These are phyloP conservation scores for Catostylus mosaicus DNA, from an alignment of 30 jellyfish, hydroid and myxozoan genomes.

Conservation along the genomic window DNA sequence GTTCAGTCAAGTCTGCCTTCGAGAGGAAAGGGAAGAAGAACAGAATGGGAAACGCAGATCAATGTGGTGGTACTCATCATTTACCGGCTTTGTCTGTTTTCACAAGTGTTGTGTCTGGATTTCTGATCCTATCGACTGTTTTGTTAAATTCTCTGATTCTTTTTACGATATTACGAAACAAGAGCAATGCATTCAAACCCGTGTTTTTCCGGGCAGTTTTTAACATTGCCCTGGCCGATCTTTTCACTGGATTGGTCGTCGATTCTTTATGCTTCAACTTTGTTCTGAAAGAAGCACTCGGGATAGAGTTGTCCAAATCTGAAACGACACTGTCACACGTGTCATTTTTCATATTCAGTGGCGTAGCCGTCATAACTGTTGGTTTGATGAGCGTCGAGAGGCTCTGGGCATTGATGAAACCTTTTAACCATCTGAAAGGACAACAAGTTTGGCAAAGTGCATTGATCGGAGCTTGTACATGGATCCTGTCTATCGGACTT, in stretches of 20 bases:
- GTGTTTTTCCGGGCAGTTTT: conserved; percentile 69
- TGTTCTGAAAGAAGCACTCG: conserved; percentile 79
- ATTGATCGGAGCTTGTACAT: conserved; percentile 26
- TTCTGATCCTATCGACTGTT: conserved; percentile 51
- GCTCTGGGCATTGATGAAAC: conserved; percentile 69
- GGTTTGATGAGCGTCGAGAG: conserved; percentile 85
- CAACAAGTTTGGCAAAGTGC: conserved; percentile 60
- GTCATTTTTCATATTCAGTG: conserved; percentile 77
- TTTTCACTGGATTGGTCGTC: conserved; percentile 81
- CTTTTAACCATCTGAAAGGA: conserved; percentile 76
- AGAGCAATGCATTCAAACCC: conserved; percentile 64
- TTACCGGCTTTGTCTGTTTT: conserved; percentile 57
- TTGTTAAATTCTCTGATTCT: conserved; percentile 46
- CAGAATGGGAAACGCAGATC: conserved; percentile 39
- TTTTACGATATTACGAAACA: conserved; percentile 45
- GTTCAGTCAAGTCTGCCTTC: too few species aligned
- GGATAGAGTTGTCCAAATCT: conserved; percentile 14
- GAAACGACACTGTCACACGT: conserved; percentile 77
- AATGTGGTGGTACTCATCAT: conserved; percentile 67
- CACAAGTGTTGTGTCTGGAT: conserved; percentile 44
- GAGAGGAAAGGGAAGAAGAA: neutral
- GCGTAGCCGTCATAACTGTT: conserved; percentile 85
- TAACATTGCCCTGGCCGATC: conserved; percentile 83
- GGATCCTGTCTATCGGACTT: conserved; percentile 49
- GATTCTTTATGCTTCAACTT: conserved; percentile 64